These are phyloP conservation scores for Rutilus rutilus DNA, from an alignment of 2,113 vertebrate genomes.

Conservation along the genomic window DNA sequence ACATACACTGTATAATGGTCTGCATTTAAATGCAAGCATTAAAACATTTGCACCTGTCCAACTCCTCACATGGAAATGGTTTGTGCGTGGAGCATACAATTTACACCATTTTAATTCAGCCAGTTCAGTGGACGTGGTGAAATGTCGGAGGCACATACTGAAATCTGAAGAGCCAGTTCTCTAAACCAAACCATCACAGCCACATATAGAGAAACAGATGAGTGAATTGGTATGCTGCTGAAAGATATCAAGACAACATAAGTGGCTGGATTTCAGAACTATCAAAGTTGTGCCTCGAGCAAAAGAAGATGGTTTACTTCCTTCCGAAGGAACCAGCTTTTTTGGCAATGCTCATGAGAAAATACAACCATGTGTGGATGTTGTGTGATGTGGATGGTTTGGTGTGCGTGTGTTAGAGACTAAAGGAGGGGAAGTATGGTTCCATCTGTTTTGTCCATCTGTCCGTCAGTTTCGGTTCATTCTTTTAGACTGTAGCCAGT, in stretches of 20 bases:
- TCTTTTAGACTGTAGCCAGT: constrained; percentile 11
- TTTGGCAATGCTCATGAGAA: constrained; percentile 48
- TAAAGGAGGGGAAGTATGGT: constrained; percentile 37
- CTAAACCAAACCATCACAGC: constrained; percentile 20
- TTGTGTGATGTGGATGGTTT: constrained; percentile 39
- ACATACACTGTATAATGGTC: no score
- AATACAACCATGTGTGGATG: constrained; percentile 45
- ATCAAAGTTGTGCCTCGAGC: constrained; percentile 45
- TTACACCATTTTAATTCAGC: background rate
- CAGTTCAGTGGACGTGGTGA: background rate
- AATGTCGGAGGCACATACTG: constrained; percentile 10
- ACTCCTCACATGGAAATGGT: background rate
- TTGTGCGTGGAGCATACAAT: background rate
- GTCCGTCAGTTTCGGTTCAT: constrained; percentile 53
- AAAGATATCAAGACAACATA: constrained; percentile 34
- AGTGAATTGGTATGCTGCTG: constrained; percentile 26
- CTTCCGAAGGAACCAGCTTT: constrained; percentile 44
- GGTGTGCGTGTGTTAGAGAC: constrained; percentile 31
- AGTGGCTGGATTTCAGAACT: constrained; percentile 34
- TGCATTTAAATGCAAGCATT: background rate
- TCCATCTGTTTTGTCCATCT: constrained; percentile 67
- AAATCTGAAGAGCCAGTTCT: constrained; percentile 49
- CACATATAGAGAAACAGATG: constrained; percentile 25
- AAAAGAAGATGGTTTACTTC: constrained; percentile 44
- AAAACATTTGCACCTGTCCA: background rate